These are phyloP conservation scores for Rattus norvegicus DNA, from an alignment of 2,113 vertebrate genomes.

Conservation along the genomic window DNA sequence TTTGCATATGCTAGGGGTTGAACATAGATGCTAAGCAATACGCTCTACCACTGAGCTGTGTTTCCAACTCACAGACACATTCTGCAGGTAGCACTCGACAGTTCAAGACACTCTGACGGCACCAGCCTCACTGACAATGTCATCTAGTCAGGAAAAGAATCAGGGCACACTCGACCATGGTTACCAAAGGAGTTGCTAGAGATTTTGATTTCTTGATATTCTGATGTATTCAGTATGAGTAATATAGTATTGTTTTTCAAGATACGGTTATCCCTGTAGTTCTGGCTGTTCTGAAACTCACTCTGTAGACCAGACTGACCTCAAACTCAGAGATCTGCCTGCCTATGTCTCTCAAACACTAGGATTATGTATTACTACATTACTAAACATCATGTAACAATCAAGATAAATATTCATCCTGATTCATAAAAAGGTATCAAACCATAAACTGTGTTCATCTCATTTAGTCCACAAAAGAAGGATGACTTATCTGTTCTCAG, in stretches of 20 bases:
- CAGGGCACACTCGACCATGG: not conserved
- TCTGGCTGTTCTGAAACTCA: not conserved
- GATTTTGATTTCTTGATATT: not conserved
- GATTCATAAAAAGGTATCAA: not conserved
- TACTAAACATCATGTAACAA: not conserved
- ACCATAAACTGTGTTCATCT: not conserved
- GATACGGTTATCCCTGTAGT: not conserved
- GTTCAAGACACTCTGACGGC: slow-evolving; percentile 69
- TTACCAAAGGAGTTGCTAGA: slow-evolving; percentile 67
- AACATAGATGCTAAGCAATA: not conserved
- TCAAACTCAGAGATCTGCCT: not conserved
- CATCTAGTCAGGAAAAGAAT: slow-evolving; percentile 22
- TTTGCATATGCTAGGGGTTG: not conserved
- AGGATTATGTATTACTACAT: not conserved
- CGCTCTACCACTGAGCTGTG: not conserved
- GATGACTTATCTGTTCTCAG: slow-evolving; percentile 27
- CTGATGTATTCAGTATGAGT: slow-evolving; percentile 49
- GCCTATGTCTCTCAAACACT: not conserved
- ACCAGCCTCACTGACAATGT: slow-evolving; percentile 68
- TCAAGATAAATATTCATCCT: not conserved
- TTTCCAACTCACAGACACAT: slow-evolving; percentile 44
- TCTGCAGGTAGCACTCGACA: slow-evolving; percentile 66
- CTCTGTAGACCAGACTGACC: not conserved
- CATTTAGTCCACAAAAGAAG: not conserved
- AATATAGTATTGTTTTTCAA: slow-evolving; percentile 75